Evolutionary conservation across 2,888 invertebrate species (phyloP).

Genomic region (Drosophila phalerata): DNA sequence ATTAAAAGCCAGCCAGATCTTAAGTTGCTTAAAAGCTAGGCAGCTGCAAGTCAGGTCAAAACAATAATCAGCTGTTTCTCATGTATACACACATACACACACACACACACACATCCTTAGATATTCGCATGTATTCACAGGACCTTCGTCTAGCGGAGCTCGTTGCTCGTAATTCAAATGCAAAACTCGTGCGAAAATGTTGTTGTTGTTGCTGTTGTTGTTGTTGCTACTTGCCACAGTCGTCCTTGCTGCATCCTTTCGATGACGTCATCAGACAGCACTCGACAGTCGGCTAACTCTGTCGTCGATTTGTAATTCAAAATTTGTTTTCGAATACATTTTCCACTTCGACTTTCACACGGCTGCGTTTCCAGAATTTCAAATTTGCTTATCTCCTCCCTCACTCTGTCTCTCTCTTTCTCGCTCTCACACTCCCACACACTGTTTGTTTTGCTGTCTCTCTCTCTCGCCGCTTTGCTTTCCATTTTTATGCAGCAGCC

Average conservation of each 20-base stretch:
- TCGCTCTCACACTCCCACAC: not conserved
- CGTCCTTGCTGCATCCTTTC: conserved; percentile 72
- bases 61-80: conserved; percentile 76
- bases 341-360: conserved; percentile 74
- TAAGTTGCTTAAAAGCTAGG: conserved; percentile 14
- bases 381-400: conserved; percentile 65
- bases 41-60: conserved; percentile 53
- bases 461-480: conserved; percentile 42
- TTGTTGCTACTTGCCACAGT: conserved; percentile 33
- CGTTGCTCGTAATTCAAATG: conserved; percentile 82
- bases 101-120: conserved; percentile 18
- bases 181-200: conserved; percentile 82
- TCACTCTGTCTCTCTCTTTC: conserved; percentile 4
- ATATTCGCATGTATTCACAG: conserved; percentile 30
- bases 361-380: conserved; percentile 73
- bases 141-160: conserved; percentile 53
- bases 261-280: conserved; percentile 68
- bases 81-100: conserved; percentile 28
- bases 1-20: conserved; percentile 50
- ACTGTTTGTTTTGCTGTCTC: conserved; percentile 17
- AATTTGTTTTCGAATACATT: conserved; percentile 81
- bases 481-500: conserved; percentile 80
- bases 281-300: conserved; percentile 11
- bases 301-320: conserved; percentile 81
- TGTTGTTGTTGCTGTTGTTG: conserved; percentile 64